These are phyloP conservation scores for Zeus faber DNA, from an alignment of 2,113 vertebrate genomes.

Conservation along the genomic window DNA sequence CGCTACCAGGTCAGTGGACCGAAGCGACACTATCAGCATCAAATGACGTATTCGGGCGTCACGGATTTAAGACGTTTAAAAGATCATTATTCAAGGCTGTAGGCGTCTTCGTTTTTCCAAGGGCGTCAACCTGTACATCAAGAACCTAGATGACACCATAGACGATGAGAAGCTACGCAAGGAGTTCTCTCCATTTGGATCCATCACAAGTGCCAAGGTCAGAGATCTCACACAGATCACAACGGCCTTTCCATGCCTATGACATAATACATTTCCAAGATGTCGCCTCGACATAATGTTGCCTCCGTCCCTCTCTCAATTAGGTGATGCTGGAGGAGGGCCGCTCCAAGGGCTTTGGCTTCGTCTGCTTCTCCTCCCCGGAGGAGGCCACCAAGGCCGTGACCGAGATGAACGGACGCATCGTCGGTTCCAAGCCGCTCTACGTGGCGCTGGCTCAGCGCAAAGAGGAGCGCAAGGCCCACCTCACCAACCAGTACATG, in stretches of 20 bases:
- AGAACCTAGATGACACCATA: constrained; percentile 97
- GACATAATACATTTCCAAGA: background rate
- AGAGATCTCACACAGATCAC: constrained; percentile 4
- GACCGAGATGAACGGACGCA: constrained; percentile 98
- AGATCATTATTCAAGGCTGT: constrained; percentile 1
- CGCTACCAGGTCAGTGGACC: constrained; percentile 88
- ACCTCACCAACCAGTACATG: constrained; percentile 98
- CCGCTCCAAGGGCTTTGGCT: constrained; percentile 97
- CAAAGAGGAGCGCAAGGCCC: constrained; percentile 97
- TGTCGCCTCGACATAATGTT: background rate
- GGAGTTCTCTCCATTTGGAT: constrained; percentile 96
- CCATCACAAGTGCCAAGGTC: constrained; percentile 98
- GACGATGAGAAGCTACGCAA: constrained; percentile 97
- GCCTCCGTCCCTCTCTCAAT: background rate
- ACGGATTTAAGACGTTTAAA: background rate
- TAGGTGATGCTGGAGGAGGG: constrained; percentile 98
- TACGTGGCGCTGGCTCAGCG: constrained; percentile 96
- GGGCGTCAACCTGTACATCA: constrained; percentile 98
- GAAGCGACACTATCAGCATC: no score
- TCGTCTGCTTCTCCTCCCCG: constrained; percentile 98
- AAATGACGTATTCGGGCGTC: no score
- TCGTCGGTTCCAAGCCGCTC: constrained; percentile 95
- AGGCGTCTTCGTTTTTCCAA: constrained; percentile 61
- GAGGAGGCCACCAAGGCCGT: constrained; percentile 98
- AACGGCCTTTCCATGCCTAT: background rate